Conservation (phyloP, 2,797 vertebrate genomes). For the Acanthurus tractus region DNA sequence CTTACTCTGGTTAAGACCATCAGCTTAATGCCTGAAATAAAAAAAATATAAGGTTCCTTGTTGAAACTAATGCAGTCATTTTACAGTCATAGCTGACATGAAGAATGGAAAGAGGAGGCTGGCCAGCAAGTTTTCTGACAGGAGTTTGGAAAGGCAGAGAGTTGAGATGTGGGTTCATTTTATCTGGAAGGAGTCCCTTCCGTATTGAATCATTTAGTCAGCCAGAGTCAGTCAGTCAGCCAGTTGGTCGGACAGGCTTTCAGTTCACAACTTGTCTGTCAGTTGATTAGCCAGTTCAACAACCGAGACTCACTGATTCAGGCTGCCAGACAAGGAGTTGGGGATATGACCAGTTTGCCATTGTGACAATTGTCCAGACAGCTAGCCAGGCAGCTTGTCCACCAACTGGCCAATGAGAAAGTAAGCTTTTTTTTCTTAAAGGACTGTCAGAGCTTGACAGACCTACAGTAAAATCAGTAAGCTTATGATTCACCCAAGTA, state of each 20-base stretch:
- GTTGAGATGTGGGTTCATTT: constrained; percentile 74
- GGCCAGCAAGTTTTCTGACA: constrained; percentile 70
- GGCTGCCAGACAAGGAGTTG: constrained; percentile 14
- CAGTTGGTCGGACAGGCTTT: constrained; percentile 48
- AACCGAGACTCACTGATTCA: constrained; percentile 17
- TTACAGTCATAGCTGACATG: constrained; percentile 57
- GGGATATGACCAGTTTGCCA: constrained; percentile 13
- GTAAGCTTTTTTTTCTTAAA: neutral
- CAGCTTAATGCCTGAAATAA: constrained; percentile 28
- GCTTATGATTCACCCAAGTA: constrained; percentile 5
- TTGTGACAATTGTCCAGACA: constrained; percentile 2
- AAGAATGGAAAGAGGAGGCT: constrained; percentile 62
- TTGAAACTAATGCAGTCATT: constrained; percentile 50
- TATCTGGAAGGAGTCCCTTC: constrained; percentile 70
- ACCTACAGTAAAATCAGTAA: constrained; percentile 13
- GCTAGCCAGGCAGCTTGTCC: neutral
- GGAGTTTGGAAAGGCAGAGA: constrained; percentile 72
- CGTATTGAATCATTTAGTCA: constrained; percentile 61
- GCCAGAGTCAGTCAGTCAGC: constrained; percentile 51
- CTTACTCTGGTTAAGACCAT: constrained; percentile 5
- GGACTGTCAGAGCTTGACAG: constrained; percentile 1
- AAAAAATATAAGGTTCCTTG: constrained; percentile 24
- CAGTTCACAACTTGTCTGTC: constrained; percentile 44
- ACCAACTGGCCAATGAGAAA: neutral
- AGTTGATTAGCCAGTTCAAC: constrained; percentile 20